These are phyloP conservation scores for Chaetorhynchus papuensis DNA, from an alignment of 2,113 vertebrate genomes.

Conservation along the genomic window DNA sequence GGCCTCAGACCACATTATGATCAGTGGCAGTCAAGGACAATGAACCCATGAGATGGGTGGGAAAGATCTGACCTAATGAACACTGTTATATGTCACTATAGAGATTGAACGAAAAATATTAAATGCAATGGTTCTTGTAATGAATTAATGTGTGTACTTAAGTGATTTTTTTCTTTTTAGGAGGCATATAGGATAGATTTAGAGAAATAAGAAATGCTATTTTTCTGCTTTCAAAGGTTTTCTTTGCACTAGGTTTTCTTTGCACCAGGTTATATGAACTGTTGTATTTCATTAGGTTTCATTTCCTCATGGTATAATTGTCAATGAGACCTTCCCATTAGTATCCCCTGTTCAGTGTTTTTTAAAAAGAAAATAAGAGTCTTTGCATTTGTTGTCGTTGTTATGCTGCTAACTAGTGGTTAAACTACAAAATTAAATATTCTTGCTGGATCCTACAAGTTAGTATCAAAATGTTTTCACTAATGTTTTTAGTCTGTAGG, in stretches of 20 bases:
- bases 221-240: not conserved
- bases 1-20: not conserved
- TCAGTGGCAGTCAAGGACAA: not conserved
- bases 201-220: not conserved
- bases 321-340: not conserved
- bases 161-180: not conserved
- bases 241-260: not conserved
- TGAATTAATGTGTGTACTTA: not conserved
- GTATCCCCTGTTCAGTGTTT: not conserved
- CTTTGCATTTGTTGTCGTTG: not conserved
- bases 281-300: not conserved
- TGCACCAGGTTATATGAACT: not conserved
- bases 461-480: too few species aligned
- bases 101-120: not conserved
- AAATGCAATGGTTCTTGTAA: not conserved
- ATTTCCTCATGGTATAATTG: not conserved
- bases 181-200: not conserved
- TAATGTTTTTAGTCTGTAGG: not conserved
- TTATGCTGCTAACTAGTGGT: not conserved
- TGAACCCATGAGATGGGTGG: not conserved
- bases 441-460: not conserved
- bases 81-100: not conserved
- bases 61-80: not conserved
- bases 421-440: not conserved
- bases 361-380: not conserved